Base-by-base conservation (phyloP, 2,113 vertebrate species). In the Apus apus region DNA sequence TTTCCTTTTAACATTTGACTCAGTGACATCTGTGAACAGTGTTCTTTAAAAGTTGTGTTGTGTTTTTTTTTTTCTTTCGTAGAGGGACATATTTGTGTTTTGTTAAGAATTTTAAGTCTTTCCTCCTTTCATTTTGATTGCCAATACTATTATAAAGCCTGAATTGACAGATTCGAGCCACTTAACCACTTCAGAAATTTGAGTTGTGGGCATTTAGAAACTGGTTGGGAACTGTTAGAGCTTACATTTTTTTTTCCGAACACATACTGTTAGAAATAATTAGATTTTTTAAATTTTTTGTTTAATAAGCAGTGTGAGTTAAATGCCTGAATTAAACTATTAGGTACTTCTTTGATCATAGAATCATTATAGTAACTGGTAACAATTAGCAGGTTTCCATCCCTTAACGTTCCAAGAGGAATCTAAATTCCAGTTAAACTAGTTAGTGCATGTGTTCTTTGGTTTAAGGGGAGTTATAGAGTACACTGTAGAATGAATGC, bases 321-420 rank as follows among this genome's bases (percentile, higher is more conserved):
- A 88, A 56, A 84, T 83, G 64, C 9, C 50, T 77, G 45, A 86
- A 36, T 90, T 68, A 87, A 93, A 46, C n/a, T 3, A 1, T 88
- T 93, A 84, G 11, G 21, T 84, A 61, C 43, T 65, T 23, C 60
- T 95, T 87, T 90, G 79, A 84, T 96, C 36, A 54, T 73, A 89
- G 54, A 93, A 68, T 72, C 51, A n/a, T 85, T 5, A 0, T 71
- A 20, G 29, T 45, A 75, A 22, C 23, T 68, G 50, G 22, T 81
- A 71, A 67, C 43, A 71, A 68, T 81, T 78, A 78, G 30, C 26
- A 89, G 13, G 21, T 68, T 85, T 77, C 36, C 53, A 64, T 22
- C 27, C 15, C 77, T 85, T 80, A 83, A n/a, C 13, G 3, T 30
- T 65, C 38, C 51, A 38, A 86, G 48, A 26, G 77, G 45, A 48